phyloP scores from a whole-genome alignment of 2,797 vertebrate genomes.

The Siniperca scherzeri region DNA sequence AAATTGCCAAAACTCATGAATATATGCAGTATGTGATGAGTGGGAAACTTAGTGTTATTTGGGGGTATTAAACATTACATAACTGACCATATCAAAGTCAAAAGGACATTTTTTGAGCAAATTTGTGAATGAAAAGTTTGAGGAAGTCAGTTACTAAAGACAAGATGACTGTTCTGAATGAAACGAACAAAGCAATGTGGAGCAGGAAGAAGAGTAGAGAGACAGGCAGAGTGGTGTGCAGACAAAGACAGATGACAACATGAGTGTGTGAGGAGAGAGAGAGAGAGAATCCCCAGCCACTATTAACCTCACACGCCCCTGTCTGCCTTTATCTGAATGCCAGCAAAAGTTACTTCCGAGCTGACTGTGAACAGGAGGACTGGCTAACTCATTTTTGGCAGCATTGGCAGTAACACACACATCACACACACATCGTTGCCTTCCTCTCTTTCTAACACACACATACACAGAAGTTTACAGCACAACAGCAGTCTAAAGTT shows the following conservation, averaged over 20 bases:
- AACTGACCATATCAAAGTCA: neutral
- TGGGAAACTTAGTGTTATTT: neutral
- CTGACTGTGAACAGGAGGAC: slow-evolving; percentile 20
- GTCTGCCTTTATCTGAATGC: slow-evolving; percentile 11
- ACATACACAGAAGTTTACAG: neutral
- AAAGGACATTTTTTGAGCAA: neutral
- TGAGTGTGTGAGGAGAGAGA: neutral
- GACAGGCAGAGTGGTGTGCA: neutral
- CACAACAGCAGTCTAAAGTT: slow-evolving; percentile 19
- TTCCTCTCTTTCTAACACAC: neutral
- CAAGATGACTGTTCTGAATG: neutral
- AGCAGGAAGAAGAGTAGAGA: neutral
- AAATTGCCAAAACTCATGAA: neutral
- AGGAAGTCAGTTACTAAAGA: neutral
- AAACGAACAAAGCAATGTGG: neutral
- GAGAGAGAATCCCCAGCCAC: slow-evolving; percentile 16
- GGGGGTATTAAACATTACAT: too few relatives aligned
- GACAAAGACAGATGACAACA: neutral
- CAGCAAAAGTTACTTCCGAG: slow-evolving; percentile 19
- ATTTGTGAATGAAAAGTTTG: neutral
- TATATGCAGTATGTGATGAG: neutral
- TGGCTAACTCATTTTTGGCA: slow-evolving; percentile 22
- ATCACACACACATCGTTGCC: neutral
- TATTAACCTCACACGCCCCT: slow-evolving; percentile 37
- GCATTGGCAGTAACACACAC: neutral